Base-by-base conservation (phyloP, 2,888 invertebrate species). In the Caradrina kadenii region DNA sequence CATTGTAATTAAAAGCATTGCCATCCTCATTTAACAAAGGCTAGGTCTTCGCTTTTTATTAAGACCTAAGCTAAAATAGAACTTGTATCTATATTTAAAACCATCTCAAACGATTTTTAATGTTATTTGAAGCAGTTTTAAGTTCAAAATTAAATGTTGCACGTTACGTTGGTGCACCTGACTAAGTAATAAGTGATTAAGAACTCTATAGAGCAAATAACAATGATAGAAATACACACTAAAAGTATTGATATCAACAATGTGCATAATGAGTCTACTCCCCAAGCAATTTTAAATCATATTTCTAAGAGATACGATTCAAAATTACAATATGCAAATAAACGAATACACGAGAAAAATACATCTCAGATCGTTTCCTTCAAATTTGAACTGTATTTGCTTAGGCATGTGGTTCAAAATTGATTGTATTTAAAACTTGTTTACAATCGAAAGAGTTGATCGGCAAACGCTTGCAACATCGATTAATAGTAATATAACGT, bases 401-500 rank as follows among this genome's bases (percentile, higher is more conserved):
- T 0, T 15, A 0, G 0, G 0, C 0, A 35, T 63, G 69, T 26
- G 22, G 17, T 60, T n/a, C 2, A 65, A 64, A 42, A 60, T 75
- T 0, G 17, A 7, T 52, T 67, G 31, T 1, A 0, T 15, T 1
- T 0, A 6, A 21, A 58, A 80, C 53, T 63, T 78, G 77, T 78
- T 78, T 80, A 76, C 69, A 70, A 63, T 55, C 59, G 42, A 17
- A 42, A 22, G 31, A 15, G 11, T 63, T 55, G 48, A 63, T 69
- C 56, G 22, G 53, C 39, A 22, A 63, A 39, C 13, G 31, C 49
- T 78, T 78, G 80, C 77, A 66, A 63, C 76, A 78, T 76, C 65
- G 63, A 80, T 80, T 69, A 58, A 75, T 63, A 67, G 58, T 75
- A 56, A 42, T 70, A 59, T n/a, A 60, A 69, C 76, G 80, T 80